Conservation (phyloP, 2,797 vertebrate genomes). For the Arctocebus calabarensis region DNA sequence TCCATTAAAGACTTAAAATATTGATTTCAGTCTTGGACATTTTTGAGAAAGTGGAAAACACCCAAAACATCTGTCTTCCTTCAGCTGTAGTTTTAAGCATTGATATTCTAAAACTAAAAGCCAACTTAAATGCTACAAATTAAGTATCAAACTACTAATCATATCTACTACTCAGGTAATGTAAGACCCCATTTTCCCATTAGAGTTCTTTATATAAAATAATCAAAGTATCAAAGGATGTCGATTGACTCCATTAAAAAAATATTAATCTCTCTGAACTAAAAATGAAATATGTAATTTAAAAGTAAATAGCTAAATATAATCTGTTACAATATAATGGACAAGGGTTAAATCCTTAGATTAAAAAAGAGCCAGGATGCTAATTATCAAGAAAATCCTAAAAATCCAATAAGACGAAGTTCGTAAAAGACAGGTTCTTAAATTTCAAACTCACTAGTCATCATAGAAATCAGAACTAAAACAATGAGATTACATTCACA, state of each 20-base stretch:
- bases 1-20: conserved; percentile 43
- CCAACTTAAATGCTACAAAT: neutral
- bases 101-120: conserved; percentile 38
- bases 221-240: neutral
- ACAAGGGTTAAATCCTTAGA: conserved; percentile 6
- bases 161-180: conserved; percentile 21
- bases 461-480: conserved; percentile 10
- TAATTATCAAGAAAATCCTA: conserved; percentile 49
- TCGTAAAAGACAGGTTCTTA: neutral
- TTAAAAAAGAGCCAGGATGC: neutral
- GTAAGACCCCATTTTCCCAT: neutral
- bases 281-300: conserved; percentile 20
- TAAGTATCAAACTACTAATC: conserved; percentile 24
- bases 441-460: neutral
- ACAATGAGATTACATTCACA: neutral
- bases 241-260: neutral
- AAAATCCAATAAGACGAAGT: conserved; percentile 12
- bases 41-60: conserved; percentile 59
- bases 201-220: conserved; percentile 31
- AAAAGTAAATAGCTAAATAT: conserved; percentile 32
- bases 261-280: neutral
- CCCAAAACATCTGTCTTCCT: conserved; percentile 52
- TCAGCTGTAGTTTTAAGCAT: conserved; percentile 37
- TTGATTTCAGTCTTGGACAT: neutral
- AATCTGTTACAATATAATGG: neutral